Conservation (phyloP, 2,888 invertebrate genomes). For the Sabatieria punctata region DNA sequence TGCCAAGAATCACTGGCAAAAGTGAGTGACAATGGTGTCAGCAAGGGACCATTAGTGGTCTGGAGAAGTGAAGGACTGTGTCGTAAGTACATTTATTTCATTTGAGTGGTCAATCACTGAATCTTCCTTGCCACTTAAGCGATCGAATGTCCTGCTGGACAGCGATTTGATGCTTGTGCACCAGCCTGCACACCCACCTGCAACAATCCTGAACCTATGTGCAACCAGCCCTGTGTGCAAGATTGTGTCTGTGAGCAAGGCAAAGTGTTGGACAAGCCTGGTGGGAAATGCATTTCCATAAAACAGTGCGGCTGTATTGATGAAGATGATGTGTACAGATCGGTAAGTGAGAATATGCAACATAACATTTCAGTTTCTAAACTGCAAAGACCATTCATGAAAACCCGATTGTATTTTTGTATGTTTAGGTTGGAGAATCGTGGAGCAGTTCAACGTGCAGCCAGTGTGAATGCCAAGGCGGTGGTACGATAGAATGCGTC, state of each 20-base stretch:
- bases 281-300: background rate
- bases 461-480: background rate
- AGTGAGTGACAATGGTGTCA: background rate
- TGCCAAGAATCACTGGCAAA: background rate
- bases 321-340: background rate
- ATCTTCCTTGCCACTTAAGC: background rate
- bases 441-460: background rate
- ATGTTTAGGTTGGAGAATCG: too few relatives aligned
- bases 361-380: too few relatives aligned
- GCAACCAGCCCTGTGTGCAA: background rate
- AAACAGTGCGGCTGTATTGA: background rate
- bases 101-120: background rate
- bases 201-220: background rate
- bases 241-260: background rate
- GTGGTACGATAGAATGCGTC: background rate
- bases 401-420: too few relatives aligned
- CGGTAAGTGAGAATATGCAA: too few relatives aligned
- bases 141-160: background rate
- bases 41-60: background rate
- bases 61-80: background rate
- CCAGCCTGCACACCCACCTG: background rate
- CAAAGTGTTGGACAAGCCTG: background rate
- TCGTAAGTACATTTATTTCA: background rate
- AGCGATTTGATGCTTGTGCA: background rate
- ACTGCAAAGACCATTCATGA: too few relatives aligned